Percentiles rank a stretch among this genome's conserved stretches.
Evolutionary conservation across 2,888 invertebrate species (phyloP).

Genomic region (Tinea pellionella): DNA sequence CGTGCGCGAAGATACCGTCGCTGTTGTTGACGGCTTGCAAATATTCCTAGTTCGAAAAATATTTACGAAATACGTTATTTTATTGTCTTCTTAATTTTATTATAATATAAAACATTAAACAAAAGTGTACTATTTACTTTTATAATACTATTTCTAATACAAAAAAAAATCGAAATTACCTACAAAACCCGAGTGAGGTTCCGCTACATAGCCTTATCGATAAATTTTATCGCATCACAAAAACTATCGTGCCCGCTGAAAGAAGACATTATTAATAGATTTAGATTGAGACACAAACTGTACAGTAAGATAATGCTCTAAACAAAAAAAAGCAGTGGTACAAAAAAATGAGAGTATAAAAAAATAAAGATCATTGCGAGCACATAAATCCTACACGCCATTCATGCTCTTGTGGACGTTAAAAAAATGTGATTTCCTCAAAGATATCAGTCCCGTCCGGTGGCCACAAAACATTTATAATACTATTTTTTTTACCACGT

Average conservation of each 20-base stretch:
- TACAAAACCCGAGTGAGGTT: conserved; percentile 17
- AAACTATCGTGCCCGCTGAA: conserved; percentile 46
- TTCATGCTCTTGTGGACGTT: conserved; percentile 53
- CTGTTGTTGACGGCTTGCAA: background rate
- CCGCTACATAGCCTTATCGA: conserved; percentile 38
- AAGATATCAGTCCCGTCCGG: conserved; percentile 56
- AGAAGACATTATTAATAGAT: conserved; percentile 65
- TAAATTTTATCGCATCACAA: conserved; percentile 39
- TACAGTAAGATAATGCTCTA: conserved; percentile 43
- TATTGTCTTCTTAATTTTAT: background rate
- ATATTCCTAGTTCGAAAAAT: conserved; percentile 4
- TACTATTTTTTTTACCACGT: background rate
- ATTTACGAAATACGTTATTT: conserved; percentile 2
- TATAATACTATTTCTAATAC: no score
- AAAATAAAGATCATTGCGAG: conserved; percentile 59
- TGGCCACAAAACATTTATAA: conserved; percentile 30
- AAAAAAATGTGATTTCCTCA: conserved; percentile 62
- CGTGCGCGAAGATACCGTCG: conserved; percentile 42
- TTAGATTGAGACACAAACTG: conserved; percentile 66
- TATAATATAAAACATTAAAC: background rate
- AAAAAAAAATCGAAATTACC: background rate
- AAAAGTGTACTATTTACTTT: no score
- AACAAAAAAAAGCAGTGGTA: conserved; percentile 28
- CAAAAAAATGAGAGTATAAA: conserved; percentile 49
- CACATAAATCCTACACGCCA: conserved; percentile 65